Base-by-base conservation (phyloP, 2,888 invertebrate genomes). In the Cyclophora albipunctata region DNA sequence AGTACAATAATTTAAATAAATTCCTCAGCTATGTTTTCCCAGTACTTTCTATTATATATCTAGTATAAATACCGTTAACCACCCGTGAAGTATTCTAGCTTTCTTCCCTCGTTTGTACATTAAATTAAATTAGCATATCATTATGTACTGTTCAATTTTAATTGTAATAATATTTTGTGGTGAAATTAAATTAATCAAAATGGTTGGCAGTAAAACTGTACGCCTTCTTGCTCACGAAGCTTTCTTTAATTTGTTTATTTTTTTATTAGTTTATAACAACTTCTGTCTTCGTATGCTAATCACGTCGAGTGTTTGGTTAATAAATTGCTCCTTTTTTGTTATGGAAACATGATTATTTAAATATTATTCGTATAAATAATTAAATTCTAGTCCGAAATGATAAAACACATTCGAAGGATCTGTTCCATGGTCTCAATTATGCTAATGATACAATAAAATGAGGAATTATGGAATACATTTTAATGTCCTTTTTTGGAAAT, bases 1-100 rank as follows among this genome's bases (percentile, higher is more conserved):
- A 80, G 81, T 83, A 81, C 80, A 80, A 75, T 80, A 67, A 81
- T 84, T 81, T 77, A 59, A 76, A 85, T 84, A 81, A 71, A 78
- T 83, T 83, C 82, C 69, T 59, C 34, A 50, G 56, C 71, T 5
- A 63, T 58, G 62, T 60, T 58, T 56, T 57, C 46, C 48, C 50
- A 52, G 45, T 49, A 57, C 60, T 64, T 61, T 61, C 61, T 61
- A 60, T 60, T 57, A 63, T 57, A 63, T 62, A 57, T 60, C 57
- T 53, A 55, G 59, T 50, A 55, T 48, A 58, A 62, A 62, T 59
- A 44, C 57, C 63, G 67, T 67, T 68, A 65, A 66, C 66, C 63
- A 63, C 60, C 55, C 54, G 53, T 52, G 51, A 51, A 49, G 57
- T 54, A 57, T 48, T 49, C 62, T 59, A 49, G 47, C 53, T 60